Conservation (phyloP, 2,113 vertebrate genomes). For the Cebus imitator region DNA sequence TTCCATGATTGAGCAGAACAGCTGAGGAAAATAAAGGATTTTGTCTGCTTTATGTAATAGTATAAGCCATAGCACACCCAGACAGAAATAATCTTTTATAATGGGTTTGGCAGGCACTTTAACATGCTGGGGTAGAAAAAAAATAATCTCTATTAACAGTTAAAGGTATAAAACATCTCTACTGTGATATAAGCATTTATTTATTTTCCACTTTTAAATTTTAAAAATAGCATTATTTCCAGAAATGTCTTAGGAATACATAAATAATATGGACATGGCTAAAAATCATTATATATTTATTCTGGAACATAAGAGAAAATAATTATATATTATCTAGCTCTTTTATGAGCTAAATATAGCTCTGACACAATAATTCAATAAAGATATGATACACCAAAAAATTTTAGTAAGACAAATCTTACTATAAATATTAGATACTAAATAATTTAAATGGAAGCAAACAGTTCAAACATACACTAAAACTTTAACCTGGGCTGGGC, state of each 20-base stretch:
- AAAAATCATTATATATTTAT: conserved; percentile 41
- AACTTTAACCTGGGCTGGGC: neutral
- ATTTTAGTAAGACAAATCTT: neutral
- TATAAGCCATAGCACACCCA: neutral
- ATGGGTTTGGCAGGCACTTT: neutral
- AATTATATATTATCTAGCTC: neutral
- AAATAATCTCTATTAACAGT: neutral
- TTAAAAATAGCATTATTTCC: conserved; percentile 29
- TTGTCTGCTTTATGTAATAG: neutral
- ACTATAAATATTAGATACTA: neutral
- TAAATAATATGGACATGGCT: conserved; percentile 7
- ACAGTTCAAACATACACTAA: conserved; percentile 12
- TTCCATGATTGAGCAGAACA: neutral
- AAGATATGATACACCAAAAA: neutral
- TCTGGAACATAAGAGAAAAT: conserved; percentile 43
- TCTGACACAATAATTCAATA: neutral
- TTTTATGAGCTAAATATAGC: conserved; percentile 35
- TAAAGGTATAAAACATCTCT: neutral
- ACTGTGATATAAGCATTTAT: neutral
- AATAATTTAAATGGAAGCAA: conserved; percentile 3
- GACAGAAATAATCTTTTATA: conserved; percentile 33
- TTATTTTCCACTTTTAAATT: neutral
- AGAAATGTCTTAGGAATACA: neutral
- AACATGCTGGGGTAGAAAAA: neutral
- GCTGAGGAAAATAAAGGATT: conserved; percentile 25